phyloP scores from a whole-genome alignment of 2,888 invertebrate genomes.

The Apamea crenata region DNA sequence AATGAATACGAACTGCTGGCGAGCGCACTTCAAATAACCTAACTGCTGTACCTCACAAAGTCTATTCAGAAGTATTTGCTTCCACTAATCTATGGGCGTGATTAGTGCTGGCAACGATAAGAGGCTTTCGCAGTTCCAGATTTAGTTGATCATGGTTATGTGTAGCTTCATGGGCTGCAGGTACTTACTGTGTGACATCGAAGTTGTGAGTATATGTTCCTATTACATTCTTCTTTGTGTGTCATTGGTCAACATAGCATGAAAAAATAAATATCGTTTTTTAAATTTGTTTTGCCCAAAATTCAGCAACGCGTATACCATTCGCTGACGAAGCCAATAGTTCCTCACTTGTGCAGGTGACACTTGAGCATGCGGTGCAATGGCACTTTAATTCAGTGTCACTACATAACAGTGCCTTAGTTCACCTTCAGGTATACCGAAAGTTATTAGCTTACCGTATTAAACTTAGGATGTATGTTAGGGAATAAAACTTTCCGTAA shows the following conservation, averaged over 20 bases:
- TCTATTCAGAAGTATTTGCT: conserved; percentile 25
- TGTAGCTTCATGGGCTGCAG: neutral
- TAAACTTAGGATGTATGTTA: neutral
- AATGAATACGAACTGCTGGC: conserved; percentile 54
- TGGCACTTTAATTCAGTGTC: too few relatives aligned
- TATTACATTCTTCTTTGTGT: too few relatives aligned
- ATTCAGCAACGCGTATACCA: too few relatives aligned
- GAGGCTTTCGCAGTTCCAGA: conserved; percentile 23
- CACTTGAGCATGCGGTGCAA: too few relatives aligned
- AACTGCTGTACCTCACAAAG: conserved; percentile 54
- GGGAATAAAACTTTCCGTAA: neutral
- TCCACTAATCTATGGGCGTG: conserved; percentile 16
- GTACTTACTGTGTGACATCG: neutral
- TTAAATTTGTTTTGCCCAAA: too few relatives aligned
- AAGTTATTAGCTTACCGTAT: neutral
- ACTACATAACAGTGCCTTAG: conserved; percentile 3
- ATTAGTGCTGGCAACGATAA: conserved; percentile 17
- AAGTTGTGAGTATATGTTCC: too few relatives aligned
- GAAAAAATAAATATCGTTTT: too few relatives aligned
- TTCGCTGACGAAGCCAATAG: too few relatives aligned
- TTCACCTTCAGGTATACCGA: too few relatives aligned
- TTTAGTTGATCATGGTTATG: conserved; percentile 24
- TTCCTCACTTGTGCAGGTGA: too few relatives aligned
- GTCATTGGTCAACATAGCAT: too few relatives aligned
- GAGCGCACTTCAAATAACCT: conserved; percentile 50